Evolutionary conservation across 2,888 invertebrate genomes (phyloP).

Genomic region (Agrotis segetum): DNA sequence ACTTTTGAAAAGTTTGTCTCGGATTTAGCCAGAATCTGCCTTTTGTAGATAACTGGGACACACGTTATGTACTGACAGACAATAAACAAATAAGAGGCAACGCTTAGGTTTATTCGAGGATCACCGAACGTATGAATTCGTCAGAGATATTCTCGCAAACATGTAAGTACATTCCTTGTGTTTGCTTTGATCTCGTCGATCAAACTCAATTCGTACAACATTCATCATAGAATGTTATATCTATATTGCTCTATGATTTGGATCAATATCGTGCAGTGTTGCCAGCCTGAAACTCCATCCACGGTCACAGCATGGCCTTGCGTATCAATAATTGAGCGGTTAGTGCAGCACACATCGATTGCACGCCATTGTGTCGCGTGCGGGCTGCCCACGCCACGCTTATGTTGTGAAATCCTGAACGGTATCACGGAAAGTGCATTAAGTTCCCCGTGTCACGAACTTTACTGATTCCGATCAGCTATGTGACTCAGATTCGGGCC

Average conservation of each 20-base stretch:
- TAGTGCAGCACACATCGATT: slow-evolving; percentile 64
- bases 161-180: slow-evolving; percentile 24
- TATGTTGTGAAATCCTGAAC: slow-evolving; percentile 60
- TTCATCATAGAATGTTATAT: slow-evolving; percentile 20
- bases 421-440: slow-evolving; percentile 62
- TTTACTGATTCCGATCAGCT: slow-evolving; percentile 53
- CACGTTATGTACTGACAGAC: not conserved
- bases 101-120: slow-evolving; percentile 12
- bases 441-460: slow-evolving; percentile 61
- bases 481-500: slow-evolving; percentile 56
- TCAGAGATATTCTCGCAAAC: slow-evolving; percentile 21
- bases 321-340: slow-evolving; percentile 64
- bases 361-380: slow-evolving; percentile 64
- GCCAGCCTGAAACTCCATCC: slow-evolving; percentile 54
- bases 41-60: slow-evolving; percentile 6
- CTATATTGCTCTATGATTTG: slow-evolving; percentile 26
- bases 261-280: slow-evolving; percentile 44
- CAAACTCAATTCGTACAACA: slow-evolving; percentile 23
- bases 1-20: slow-evolving; percentile 9
- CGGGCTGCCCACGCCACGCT: slow-evolving; percentile 42
- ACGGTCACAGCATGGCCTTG: slow-evolving; percentile 63
- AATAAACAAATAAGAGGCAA: slow-evolving; percentile 6
- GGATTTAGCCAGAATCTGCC: slow-evolving; percentile 1
- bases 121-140: slow-evolving; percentile 17
- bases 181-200: slow-evolving; percentile 42